Conservation (phyloP, 2,113 vertebrate genomes). For the Motacilla tschutschensis region DNA sequence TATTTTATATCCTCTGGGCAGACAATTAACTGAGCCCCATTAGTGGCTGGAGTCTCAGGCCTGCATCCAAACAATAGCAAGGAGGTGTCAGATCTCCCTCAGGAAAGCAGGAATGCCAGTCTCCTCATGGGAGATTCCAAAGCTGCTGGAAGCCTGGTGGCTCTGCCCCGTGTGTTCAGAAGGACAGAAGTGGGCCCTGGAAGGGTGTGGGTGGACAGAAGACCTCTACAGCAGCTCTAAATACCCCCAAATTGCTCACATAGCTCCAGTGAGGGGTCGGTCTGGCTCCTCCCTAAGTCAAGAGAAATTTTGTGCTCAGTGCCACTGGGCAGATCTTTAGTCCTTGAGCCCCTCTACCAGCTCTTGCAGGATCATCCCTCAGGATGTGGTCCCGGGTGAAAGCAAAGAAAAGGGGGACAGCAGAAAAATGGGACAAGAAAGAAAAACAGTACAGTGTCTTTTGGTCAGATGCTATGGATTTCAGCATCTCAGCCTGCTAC, state of each 20-base stretch:
- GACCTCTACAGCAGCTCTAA: background rate
- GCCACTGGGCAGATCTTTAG: background rate
- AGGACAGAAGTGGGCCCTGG: background rate
- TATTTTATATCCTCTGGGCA: background rate
- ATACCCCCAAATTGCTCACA: background rate
- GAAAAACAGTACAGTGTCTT: background rate
- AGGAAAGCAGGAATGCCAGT: background rate
- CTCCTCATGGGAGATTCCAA: background rate
- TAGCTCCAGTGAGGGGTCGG: background rate
- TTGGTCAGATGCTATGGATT: background rate
- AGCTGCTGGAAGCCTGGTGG: background rate
- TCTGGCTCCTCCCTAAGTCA: background rate
- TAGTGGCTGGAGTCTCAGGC: background rate
- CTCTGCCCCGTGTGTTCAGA: background rate
- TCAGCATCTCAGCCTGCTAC: background rate
- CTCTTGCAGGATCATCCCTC: background rate
- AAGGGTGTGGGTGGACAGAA: background rate
- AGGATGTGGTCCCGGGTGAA: background rate
- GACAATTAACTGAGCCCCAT: slow-evolving; percentile 7
- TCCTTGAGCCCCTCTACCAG: background rate
- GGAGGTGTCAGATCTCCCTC: background rate
- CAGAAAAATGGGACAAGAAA: background rate
- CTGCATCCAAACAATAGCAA: background rate
- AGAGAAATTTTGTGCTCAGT: background rate
- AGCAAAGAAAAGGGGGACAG: background rate